Evolutionary conservation across 2,797 vertebrate genomes (phyloP).

Genomic region (Crotalus adamanteus): DNA sequence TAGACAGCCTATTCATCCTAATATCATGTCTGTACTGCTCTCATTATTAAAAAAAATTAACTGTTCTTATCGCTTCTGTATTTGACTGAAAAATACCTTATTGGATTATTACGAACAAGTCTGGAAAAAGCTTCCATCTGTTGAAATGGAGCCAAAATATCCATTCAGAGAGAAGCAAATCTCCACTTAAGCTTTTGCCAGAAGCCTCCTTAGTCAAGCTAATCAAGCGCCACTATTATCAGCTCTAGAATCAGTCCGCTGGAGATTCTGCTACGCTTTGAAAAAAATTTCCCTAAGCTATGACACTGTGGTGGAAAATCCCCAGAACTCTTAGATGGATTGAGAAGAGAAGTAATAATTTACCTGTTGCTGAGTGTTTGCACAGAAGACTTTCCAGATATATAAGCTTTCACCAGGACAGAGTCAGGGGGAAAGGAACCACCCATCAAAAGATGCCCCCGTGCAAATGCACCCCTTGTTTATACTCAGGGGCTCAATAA

Average conservation of each 20-base stretch:
- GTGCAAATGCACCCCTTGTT: background rate
- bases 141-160: constrained; percentile 54
- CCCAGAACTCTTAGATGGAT: constrained; percentile 64
- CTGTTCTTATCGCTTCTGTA: constrained; percentile 20
- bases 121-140: constrained; percentile 48
- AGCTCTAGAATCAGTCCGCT: constrained; percentile 57
- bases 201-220: constrained; percentile 58
- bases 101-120: constrained; percentile 29
- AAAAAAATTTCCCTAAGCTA: constrained; percentile 70
- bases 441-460: background rate
- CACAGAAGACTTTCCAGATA: constrained; percentile 23
- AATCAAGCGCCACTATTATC: constrained; percentile 60
- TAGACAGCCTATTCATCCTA: constrained; percentile 4
- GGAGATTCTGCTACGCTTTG: constrained; percentile 64
- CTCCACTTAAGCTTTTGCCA: constrained; percentile 58
- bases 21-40: background rate
- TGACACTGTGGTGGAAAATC: constrained; percentile 74
- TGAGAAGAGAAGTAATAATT: constrained; percentile 63
- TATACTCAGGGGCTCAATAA: background rate
- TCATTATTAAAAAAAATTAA: constrained; percentile 19
- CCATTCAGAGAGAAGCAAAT: constrained; percentile 48
- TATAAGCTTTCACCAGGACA: constrained; percentile 15
- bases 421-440: constrained; percentile 8
- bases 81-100: constrained; percentile 22
- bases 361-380: constrained; percentile 47